Evolutionary conservation across 2,113 vertebrate species (phyloP).

Genomic region (Tangachromis dhanisi): DNA sequence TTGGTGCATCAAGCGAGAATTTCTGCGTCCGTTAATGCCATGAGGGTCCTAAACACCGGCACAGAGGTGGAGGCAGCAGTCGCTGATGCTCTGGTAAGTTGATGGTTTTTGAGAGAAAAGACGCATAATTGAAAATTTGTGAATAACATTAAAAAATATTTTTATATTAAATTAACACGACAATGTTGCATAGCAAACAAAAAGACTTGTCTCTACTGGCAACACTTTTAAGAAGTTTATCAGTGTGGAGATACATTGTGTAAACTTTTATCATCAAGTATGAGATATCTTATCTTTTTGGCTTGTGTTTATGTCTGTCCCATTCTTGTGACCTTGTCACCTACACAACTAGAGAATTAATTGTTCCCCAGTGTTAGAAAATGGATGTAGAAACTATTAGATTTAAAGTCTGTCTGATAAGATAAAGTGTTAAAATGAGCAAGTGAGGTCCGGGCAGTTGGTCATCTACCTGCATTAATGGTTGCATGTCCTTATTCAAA

Average conservation of each 20-base stretch:
- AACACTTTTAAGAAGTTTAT: not conserved
- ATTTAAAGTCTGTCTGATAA: not conserved
- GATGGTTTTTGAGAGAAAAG: not conserved
- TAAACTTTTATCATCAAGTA: not conserved
- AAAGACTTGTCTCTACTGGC: not conserved
- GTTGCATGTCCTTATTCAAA: not conserved
- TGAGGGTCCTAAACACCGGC: slow-evolving; percentile 93
- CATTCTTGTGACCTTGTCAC: not conserved
- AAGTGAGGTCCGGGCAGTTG: not conserved
- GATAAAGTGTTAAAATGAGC: not conserved
- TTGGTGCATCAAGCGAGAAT: slow-evolving; percentile 89
- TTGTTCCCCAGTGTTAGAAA: too few relatives aligned
- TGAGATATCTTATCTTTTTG: not conserved
- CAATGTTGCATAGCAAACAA: not conserved
- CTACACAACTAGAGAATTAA: not conserved
- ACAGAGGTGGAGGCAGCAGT: slow-evolving; percentile 96
- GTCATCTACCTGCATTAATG: not conserved
- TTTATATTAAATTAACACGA: not conserved
- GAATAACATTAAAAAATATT: not conserved
- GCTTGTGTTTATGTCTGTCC: not conserved
- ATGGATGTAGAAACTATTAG: not conserved
- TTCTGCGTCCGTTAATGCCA: slow-evolving; percentile 89
- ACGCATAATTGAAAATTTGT: not conserved
- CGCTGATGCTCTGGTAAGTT: slow-evolving; percentile 92
- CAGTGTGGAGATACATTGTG: not conserved